Evolutionary conservation across 2,113 vertebrate species (phyloP).

Genomic region (Hirundichthys speculiger): DNA sequence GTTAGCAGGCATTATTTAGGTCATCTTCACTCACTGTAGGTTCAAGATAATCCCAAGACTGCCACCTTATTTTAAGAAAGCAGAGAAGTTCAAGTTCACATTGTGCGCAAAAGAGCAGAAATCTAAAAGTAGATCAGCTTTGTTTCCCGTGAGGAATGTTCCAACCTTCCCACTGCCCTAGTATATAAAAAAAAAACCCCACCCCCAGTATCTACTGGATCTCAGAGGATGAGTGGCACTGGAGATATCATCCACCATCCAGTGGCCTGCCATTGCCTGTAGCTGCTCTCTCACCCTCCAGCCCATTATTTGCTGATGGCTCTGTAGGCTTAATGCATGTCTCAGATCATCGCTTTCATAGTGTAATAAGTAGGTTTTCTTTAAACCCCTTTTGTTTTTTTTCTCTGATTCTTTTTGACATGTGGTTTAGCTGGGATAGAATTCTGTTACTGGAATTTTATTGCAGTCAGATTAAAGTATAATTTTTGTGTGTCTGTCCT

Average conservation of each 20-base stretch:
- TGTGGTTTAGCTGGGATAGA: too few relatives aligned
- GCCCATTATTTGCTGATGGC: constrained; percentile 59
- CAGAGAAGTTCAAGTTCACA: constrained; percentile 79
- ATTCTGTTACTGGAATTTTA: too few relatives aligned
- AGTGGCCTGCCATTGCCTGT: constrained; percentile 55
- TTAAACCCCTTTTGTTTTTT: constrained; percentile 7
- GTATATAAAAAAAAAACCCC: constrained; percentile 34
- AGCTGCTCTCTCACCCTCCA: constrained; percentile 60
- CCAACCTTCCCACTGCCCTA: constrained; percentile 58
- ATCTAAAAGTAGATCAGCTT: constrained; percentile 78
- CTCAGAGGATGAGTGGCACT: constrained; percentile 76
- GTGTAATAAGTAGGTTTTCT: constrained; percentile 54
- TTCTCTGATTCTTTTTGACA: not conserved
- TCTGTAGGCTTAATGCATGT: constrained; percentile 77
- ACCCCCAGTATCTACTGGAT: constrained; percentile 23
- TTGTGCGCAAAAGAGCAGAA: constrained; percentile 64
- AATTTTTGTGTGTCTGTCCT: too few relatives aligned
- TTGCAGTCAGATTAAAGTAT: too few relatives aligned
- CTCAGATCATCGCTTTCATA: constrained; percentile 50
- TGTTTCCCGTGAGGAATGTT: constrained; percentile 56
- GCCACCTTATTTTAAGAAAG: constrained; percentile 82
- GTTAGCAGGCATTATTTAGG: constrained; percentile 72
- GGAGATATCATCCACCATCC: constrained; percentile 67
- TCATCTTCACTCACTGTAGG: constrained; percentile 68
- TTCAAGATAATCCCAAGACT: constrained; percentile 81